Evolutionary conservation across 2,113 vertebrate species (phyloP).

Genomic region (Ophiodon elongatus): DNA sequence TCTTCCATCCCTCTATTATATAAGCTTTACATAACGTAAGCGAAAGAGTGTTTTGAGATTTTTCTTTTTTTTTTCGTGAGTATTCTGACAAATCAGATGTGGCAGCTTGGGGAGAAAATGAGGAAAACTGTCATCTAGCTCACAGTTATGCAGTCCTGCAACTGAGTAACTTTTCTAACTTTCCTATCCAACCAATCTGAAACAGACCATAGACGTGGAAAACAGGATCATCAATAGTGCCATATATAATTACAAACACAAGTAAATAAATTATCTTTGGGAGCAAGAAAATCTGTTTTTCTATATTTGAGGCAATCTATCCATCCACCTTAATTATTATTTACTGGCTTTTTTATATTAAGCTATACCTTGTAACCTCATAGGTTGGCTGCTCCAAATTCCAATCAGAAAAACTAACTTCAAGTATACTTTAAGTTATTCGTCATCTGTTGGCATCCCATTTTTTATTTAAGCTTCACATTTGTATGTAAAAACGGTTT

Average conservation of each 20-base stretch:
- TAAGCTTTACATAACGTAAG: constrained; percentile 74
- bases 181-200: constrained; percentile 28
- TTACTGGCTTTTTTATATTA: not conserved
- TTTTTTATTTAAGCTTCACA: not conserved
- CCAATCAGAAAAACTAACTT: not conserved
- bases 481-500: not conserved
- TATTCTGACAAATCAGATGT: constrained; percentile 66
- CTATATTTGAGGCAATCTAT: not conserved
- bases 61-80: constrained; percentile 30
- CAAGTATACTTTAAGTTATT: not conserved
- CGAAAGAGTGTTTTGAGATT: constrained; percentile 21
- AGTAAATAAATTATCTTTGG: not conserved
- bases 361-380: not conserved
- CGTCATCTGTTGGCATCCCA: not conserved
- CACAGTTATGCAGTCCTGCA: constrained; percentile 20
- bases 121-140: constrained; percentile 54
- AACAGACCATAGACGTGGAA: not conserved
- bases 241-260: constrained; percentile 13
- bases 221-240: not conserved
- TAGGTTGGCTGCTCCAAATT: not conserved
- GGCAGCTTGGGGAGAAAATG: constrained; percentile 60
- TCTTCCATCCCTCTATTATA: constrained; percentile 61
- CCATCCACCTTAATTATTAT: not conserved
- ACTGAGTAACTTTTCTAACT: constrained; percentile 38
- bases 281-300: not conserved